Percentiles rank a stretch among this genome's conserved stretches.
Conservation (phyloP, 2,113 vertebrate genomes). For the Chaenocephalus aceratus region DNA sequence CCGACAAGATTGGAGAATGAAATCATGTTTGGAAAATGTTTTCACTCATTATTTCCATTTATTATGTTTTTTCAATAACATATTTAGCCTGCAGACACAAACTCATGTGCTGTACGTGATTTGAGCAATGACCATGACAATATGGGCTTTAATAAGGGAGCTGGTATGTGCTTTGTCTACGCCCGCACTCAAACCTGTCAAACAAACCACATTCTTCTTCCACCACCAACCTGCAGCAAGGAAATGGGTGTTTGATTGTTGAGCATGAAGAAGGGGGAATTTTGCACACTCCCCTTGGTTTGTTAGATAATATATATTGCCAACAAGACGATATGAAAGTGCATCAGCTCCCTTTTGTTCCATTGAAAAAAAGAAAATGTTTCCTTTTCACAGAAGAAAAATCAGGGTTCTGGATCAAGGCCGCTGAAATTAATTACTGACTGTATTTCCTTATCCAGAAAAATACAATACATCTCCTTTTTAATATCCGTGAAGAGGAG, state of each 20-base stretch:
- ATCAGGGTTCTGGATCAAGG: neutral
- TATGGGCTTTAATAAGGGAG: conserved; percentile 41
- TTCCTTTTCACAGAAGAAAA: neutral
- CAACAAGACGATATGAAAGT: neutral
- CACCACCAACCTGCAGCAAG: conserved; percentile 53
- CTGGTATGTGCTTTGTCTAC: conserved; percentile 64
- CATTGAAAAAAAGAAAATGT: neutral
- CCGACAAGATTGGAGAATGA: neutral
- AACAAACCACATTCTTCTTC: conserved; percentile 52
- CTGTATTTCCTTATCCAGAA: neutral
- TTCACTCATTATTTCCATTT: conserved; percentile 19
- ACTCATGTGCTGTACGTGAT: conserved; percentile 15
- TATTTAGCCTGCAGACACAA: conserved; percentile 38
- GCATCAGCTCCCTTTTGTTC: neutral
- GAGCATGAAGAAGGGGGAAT: neutral
- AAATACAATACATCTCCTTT: neutral
- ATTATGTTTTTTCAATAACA: conserved; percentile 7
- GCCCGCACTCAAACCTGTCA: conserved; percentile 72
- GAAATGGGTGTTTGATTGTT: conserved; percentile 38
- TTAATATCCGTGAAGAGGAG: neutral
- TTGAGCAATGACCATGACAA: conserved; percentile 45
- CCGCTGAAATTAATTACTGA: neutral
- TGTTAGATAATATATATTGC: conserved; percentile 14
- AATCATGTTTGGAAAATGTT: conserved; percentile 2
- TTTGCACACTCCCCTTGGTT: conserved; percentile 7